These are phyloP conservation scores for Palythoa caribaeorum DNA, from an alignment of 92 coral and sea anemone species.

Conservation along the genomic window DNA sequence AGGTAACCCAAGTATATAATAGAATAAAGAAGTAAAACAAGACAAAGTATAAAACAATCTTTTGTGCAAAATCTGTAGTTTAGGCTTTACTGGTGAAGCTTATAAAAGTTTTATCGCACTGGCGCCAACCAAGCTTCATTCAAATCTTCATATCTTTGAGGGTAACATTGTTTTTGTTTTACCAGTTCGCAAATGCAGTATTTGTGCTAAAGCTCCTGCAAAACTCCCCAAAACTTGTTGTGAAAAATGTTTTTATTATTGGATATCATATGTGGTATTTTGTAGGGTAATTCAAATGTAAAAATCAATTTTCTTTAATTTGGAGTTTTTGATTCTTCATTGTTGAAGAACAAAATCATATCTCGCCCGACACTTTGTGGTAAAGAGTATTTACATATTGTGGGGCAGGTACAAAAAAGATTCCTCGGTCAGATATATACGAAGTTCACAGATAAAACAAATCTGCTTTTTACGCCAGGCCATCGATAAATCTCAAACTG, in stretches of 20 bases:
- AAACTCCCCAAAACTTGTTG: neutral
- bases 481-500: slow-evolving; percentile 32
- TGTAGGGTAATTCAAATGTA: neutral
- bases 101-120: slow-evolving; percentile 41
- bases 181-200: neutral
- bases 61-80: slow-evolving; percentile 11
- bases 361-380: slow-evolving; percentile 36
- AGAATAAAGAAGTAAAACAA: neutral
- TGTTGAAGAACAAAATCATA: slow-evolving; percentile 25
- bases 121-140: slow-evolving; percentile 42
- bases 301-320: neutral
- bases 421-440: slow-evolving; percentile 24
- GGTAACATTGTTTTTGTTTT: slow-evolving; percentile 30
- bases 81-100: neutral
- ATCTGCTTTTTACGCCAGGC: slow-evolving; percentile 23
- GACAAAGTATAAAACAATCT: neutral
- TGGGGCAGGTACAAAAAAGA: neutral
- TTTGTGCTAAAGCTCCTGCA: neutral
- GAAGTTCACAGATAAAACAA: slow-evolving; percentile 37
- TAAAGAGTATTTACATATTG: slow-evolving; percentile 31
- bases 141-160: slow-evolving; percentile 45
- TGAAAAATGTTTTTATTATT: neutral
- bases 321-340: slow-evolving; percentile 1
- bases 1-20: neutral
- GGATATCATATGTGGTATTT: neutral